Evolutionary conservation across 2,113 vertebrate species (phyloP).

Genomic region (Malurus alboscapulatus): DNA sequence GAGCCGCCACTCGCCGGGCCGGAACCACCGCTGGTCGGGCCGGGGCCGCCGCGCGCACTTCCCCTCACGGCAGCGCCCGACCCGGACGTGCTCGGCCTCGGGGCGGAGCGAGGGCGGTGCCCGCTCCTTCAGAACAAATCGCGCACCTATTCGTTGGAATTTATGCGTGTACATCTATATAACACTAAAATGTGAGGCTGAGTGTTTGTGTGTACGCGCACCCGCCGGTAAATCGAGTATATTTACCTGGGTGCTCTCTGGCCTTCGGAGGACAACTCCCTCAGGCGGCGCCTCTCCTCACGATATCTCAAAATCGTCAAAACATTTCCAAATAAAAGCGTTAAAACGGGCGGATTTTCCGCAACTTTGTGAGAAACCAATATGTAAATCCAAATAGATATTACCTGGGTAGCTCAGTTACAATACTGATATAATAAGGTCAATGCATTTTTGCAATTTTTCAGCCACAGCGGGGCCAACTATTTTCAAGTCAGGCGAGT

Average conservation of each 20-base stretch:
- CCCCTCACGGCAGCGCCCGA: conserved; percentile 10
- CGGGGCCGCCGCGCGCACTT: background rate
- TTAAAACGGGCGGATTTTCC: background rate
- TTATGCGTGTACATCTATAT: fast-evolving
- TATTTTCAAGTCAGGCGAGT: background rate
- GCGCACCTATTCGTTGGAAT: fast-evolving
- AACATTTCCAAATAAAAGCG: background rate
- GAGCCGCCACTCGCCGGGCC: background rate
- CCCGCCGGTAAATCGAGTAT: fast-evolving
- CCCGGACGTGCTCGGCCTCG: conserved; percentile 33
- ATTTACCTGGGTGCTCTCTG: fast-evolving
- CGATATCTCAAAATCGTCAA: fast-evolving
- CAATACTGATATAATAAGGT: background rate
- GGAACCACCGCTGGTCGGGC: background rate
- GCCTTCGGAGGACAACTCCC: fast-evolving
- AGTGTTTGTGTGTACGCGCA: fast-evolving
- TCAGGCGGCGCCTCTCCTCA: background rate
- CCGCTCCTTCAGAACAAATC: fast-evolving
- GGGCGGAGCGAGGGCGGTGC: background rate
- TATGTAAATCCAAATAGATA: background rate
- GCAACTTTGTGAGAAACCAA: fast-evolving
- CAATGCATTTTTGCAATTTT: background rate
- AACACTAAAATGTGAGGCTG: fast-evolving
- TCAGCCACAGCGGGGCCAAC: background rate
- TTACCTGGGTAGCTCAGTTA: background rate